phyloP scores from a whole-genome alignment of 2,888 invertebrate species.

The Macaria notata region DNA sequence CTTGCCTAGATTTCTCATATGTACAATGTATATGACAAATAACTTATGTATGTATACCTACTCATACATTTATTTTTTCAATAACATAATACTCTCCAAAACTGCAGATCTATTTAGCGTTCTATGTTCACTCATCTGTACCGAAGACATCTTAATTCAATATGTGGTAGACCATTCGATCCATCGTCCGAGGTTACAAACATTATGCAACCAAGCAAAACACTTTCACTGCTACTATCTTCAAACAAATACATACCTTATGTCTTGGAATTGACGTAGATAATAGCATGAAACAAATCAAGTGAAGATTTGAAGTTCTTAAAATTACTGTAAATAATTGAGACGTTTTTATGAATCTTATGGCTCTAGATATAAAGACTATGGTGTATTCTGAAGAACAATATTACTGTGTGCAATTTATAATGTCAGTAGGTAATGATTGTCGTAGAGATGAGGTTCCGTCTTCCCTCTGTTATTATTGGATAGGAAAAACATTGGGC shows the following conservation, averaged over 20 bases:
- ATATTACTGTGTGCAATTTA: conserved; percentile 16
- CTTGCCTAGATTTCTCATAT: too few species aligned
- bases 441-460: conserved; percentile 18
- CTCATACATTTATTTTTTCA: too few species aligned
- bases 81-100: too few species aligned
- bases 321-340: too few species aligned
- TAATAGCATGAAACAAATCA: conserved; percentile 4
- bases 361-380: conserved; percentile 1
- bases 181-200: conserved; percentile 59
- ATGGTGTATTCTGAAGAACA: background rate
- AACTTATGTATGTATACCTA: too few species aligned
- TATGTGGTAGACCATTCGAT: conserved; percentile 43
- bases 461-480: conserved; percentile 11
- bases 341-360: conserved; percentile 15
- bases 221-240: conserved; percentile 64
- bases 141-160: conserved; percentile 2
- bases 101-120: too few species aligned
- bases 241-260: conserved; percentile 48
- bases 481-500: conserved; percentile 11
- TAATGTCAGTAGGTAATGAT: conserved; percentile 16
- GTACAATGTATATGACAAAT: too few species aligned
- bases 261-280: conserved; percentile 10
- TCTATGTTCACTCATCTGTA: background rate
- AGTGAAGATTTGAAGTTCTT: too few species aligned
- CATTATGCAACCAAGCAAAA: conserved; percentile 63